Percentiles rank a stretch among this genome's conserved stretches.
phyloP scores from a whole-genome alignment of 2,113 vertebrate species.

The Rhegmatorhina hoffmannsi region DNA sequence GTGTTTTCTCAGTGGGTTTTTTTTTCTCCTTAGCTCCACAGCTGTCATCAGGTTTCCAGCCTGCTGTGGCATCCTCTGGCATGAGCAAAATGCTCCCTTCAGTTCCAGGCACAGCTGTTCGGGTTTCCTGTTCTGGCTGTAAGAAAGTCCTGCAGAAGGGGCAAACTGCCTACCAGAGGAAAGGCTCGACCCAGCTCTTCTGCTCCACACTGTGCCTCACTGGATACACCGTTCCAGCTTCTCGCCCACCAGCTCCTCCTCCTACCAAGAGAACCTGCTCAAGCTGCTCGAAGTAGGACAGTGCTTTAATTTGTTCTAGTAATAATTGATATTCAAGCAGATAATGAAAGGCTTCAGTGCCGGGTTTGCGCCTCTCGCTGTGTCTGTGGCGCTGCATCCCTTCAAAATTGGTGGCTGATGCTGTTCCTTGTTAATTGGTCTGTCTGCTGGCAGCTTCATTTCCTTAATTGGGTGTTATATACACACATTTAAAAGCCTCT shows the following conservation, averaged over 20 bases:
- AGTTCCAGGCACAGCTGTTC: slow-evolving; percentile 77
- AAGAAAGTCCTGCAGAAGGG: slow-evolving; percentile 92
- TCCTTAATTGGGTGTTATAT: neutral
- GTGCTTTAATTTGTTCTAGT: neutral
- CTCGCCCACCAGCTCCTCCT: slow-evolving; percentile 70
- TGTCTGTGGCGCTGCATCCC: neutral
- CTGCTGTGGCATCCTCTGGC: slow-evolving; percentile 76
- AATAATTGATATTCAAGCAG: neutral
- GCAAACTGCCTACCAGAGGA: slow-evolving; percentile 97
- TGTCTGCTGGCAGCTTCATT: neutral
- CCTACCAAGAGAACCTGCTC: slow-evolving; percentile 83
- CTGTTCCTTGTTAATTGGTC: neutral
- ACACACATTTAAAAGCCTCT: neutral
- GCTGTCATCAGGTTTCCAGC: slow-evolving; percentile 81
- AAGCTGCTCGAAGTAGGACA: slow-evolving; percentile 91
- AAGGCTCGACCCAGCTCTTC: slow-evolving; percentile 92
- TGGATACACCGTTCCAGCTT: slow-evolving; percentile 84
- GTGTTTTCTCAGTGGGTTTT: neutral
- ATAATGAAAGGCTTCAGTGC: neutral
- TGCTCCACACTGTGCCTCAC: slow-evolving; percentile 94
- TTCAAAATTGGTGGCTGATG: neutral
- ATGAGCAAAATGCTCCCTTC: slow-evolving; percentile 78
- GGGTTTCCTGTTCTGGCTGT: slow-evolving; percentile 91
- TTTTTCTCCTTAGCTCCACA: slow-evolving; percentile 74
- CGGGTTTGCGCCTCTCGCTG: neutral